A percentile compares a stretch with the other conserved stretches of the same genome.
These are phyloP conservation scores for Seira sanloemensis DNA, from an alignment of 2,888 invertebrate species.

Conservation along the genomic window DNA sequence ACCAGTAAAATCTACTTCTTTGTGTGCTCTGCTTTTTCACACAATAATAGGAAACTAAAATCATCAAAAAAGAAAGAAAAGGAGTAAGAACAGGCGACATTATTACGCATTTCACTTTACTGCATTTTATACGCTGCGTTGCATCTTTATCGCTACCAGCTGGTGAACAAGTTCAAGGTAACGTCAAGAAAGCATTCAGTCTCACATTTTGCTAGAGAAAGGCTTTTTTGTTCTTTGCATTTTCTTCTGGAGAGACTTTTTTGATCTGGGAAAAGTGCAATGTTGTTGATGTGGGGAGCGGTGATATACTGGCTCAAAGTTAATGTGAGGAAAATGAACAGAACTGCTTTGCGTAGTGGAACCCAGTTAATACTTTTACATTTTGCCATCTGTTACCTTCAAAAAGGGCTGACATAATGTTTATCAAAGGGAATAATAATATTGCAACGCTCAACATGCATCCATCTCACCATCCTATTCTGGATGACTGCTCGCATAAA, in stretches of 20 bases:
- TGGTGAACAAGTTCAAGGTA: slow-evolving; percentile 46
- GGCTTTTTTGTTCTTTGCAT: neutral
- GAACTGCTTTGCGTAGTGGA: neutral
- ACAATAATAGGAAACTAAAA: neutral
- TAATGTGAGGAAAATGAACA: neutral
- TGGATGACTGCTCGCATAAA: neutral
- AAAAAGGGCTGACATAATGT: slow-evolving; percentile 33
- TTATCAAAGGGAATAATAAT: slow-evolving; percentile 46
- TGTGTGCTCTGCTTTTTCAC: neutral
- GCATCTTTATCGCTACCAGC: slow-evolving; percentile 54
- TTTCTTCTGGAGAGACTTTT: neutral
- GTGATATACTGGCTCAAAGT: neutral
- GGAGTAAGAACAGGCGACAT: neutral
- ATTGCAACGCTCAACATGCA: slow-evolving; percentile 27
- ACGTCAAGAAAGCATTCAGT: slow-evolving; percentile 32
- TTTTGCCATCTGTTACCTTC: slow-evolving; percentile 61
- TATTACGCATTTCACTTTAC: neutral
- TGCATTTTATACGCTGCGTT: slow-evolving; percentile 43
- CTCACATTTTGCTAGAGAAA: neutral
- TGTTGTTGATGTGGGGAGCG: slow-evolving; percentile 2
- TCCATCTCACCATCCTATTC: neutral
- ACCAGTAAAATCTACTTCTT: neutral
- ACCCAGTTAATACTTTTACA: neutral
- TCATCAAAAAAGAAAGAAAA: neutral
- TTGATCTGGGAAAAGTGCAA: neutral